These are phyloP conservation scores for Callipepla californica DNA, from an alignment of 2,113 vertebrate species.

Conservation along the genomic window DNA sequence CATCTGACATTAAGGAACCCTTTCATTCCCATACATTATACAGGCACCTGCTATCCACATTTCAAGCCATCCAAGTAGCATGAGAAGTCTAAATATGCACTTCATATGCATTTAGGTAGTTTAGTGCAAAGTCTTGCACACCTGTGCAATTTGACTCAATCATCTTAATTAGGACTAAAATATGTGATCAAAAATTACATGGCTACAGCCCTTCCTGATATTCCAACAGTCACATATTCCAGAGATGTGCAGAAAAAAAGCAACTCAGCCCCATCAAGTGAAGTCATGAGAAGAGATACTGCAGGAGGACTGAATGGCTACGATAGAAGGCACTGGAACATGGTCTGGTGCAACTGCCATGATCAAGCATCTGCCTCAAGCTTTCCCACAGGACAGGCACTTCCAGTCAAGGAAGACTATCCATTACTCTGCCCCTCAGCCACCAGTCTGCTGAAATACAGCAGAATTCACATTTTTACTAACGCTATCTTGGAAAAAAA, in stretches of 20 bases:
- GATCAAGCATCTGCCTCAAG: neutral
- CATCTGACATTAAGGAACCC: neutral
- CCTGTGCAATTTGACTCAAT: accelerated
- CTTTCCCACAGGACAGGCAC: neutral
- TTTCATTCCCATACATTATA: neutral
- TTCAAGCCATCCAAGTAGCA: neutral
- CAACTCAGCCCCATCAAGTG: neutral
- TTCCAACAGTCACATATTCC: neutral
- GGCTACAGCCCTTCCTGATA: neutral
- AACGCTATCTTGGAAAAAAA: neutral
- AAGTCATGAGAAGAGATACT: neutral
- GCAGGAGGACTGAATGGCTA: neutral
- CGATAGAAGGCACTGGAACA: neutral
- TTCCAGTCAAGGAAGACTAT: neutral
- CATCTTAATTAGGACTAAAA: neutral
- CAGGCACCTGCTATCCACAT: accelerated
- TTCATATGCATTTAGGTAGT: neutral
- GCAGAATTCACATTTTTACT: neutral
- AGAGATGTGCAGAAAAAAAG: neutral
- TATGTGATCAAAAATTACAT: neutral
- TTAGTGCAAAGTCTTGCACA: neutral
- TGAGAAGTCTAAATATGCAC: neutral
- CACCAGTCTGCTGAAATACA: neutral
- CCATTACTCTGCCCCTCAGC: neutral
- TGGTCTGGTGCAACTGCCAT: neutral